Evolutionary conservation across 2,113 vertebrate genomes (phyloP).

Genomic region (Sakesphorus luctuosus): DNA sequence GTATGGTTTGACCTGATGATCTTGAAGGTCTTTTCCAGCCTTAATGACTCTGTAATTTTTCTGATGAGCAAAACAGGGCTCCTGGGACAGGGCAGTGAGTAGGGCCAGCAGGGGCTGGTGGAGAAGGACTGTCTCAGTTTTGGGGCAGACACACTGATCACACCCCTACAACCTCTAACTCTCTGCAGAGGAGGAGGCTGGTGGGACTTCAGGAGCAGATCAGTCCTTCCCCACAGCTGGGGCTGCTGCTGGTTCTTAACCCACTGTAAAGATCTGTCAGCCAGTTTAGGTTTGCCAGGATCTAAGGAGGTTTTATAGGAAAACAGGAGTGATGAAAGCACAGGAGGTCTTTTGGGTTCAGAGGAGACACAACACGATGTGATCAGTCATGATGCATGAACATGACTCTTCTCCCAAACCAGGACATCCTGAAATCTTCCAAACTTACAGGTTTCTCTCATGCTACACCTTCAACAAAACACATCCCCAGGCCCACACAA

Average conservation of each 20-base stretch:
- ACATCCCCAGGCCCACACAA: too few species aligned
- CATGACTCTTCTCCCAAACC: neutral
- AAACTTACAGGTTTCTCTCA: neutral
- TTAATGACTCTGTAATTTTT: neutral
- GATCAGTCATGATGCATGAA: neutral
- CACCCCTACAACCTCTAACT: neutral
- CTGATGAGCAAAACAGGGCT: neutral
- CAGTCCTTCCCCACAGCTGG: neutral
- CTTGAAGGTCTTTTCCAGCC: neutral
- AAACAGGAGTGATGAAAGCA: neutral
- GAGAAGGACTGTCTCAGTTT: neutral
- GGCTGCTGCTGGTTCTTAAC: neutral
- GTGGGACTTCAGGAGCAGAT: neutral
- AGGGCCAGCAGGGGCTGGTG: neutral
- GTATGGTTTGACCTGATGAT: neutral
- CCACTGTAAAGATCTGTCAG: neutral
- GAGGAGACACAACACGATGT: neutral
- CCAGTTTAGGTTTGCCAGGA: neutral
- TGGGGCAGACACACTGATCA: neutral
- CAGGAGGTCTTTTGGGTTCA: accelerated
- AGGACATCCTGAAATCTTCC: neutral
- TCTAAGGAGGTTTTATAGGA: neutral
- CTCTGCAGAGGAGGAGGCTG: neutral
- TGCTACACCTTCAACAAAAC: neutral
- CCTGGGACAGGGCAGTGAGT: neutral